Conservation (phyloP, 2,113 vertebrate genomes). For the Otolemur garnettii region DNA sequence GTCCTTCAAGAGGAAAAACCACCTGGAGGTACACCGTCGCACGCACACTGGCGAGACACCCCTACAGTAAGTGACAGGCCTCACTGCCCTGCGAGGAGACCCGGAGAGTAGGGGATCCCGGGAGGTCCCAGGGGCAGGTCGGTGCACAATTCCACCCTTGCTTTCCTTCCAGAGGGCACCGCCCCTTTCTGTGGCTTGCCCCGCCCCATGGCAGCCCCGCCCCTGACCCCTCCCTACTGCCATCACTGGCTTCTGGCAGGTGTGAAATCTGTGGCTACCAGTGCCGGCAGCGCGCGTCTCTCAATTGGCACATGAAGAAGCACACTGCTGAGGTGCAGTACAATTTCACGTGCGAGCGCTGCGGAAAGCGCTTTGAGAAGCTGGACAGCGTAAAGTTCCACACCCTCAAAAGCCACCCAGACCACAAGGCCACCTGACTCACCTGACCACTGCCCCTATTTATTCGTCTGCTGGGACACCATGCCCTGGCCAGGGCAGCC, state of each 20-base stretch:
- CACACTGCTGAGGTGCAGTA: slow-evolving; percentile 93
- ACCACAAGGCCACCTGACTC: slow-evolving; percentile 89
- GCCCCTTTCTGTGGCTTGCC: fast-evolving
- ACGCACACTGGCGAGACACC: slow-evolving; percentile 96
- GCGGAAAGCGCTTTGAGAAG: slow-evolving; percentile 95
- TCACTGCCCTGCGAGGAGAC: fast-evolving
- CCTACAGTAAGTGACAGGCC: slow-evolving; percentile 90
- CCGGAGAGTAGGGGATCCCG: not conserved
- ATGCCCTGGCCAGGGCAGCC: not conserved
- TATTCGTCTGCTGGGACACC: slow-evolving; percentile 71
- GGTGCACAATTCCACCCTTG: too few relatives aligned
- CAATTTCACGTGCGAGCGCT: slow-evolving; percentile 95
- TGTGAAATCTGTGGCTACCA: slow-evolving; percentile 97
- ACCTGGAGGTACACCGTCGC: slow-evolving; percentile 95
- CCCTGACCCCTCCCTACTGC: not conserved
- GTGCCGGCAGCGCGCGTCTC: slow-evolving; percentile 94
- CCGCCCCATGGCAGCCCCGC: not conserved
- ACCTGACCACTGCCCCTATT: slow-evolving; percentile 55
- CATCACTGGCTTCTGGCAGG: slow-evolving; percentile 81
- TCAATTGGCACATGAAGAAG: slow-evolving; percentile 98
- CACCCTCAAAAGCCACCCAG: slow-evolving; percentile 95
- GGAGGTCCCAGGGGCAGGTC: not conserved
- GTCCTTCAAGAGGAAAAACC: slow-evolving; percentile 97
- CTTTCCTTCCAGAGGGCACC: not conserved
- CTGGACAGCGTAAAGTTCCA: slow-evolving; percentile 96